These are phyloP conservation scores for Gephyroberyx darwinii DNA, from an alignment of 2,797 vertebrate species.

Conservation along the genomic window DNA sequence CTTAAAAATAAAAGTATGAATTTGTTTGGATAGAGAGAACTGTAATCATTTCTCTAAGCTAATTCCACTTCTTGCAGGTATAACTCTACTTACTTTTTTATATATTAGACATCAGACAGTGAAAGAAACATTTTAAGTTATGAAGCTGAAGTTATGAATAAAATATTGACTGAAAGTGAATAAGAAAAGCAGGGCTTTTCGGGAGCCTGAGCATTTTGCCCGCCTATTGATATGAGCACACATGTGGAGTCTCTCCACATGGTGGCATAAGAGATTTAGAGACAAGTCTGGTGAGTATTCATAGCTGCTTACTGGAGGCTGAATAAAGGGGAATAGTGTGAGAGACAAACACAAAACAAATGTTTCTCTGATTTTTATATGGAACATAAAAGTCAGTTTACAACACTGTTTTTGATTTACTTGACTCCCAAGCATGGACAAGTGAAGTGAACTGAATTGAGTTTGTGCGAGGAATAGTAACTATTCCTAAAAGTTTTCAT, in stretches of 20 bases:
- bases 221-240: neutral
- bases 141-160: neutral
- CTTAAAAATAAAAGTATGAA: neutral
- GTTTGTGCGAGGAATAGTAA: neutral
- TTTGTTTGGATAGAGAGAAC: neutral
- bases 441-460: no score
- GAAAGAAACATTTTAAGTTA: neutral
- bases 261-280: conserved; percentile 47
- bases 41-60: neutral
- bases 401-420: no score
- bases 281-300: conserved; percentile 2
- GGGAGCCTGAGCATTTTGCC: neutral
- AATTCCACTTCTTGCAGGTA: neutral
- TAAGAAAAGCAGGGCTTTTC: neutral
- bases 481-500: neutral
- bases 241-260: conserved; percentile 29
- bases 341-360: neutral
- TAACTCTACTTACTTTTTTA: neutral
- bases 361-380: neutral
- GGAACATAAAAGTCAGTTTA: no score
- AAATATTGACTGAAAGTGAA: neutral
- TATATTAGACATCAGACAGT: neutral
- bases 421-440: no score
- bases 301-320: neutral
- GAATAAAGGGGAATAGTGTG: neutral